Base-by-base conservation (phyloP, 2,113 vertebrate genomes). In the Tringa solitaria region DNA sequence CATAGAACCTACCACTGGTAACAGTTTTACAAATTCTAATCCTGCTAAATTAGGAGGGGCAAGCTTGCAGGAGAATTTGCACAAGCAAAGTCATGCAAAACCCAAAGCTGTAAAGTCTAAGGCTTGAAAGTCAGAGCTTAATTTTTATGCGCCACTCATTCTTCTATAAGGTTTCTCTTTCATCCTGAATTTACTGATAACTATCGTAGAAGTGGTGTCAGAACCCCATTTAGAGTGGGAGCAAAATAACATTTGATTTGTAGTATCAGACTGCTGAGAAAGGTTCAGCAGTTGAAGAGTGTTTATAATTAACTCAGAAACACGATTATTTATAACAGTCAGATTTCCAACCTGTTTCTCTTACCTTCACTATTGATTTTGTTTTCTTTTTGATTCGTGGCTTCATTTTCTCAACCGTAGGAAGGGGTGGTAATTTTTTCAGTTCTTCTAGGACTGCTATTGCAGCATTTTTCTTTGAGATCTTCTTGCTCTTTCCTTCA, bases 371-470 rank as follows among this genome's bases (percentile, higher is more conserved):
- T 92, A 99, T 99, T 84, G 99, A 99, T 96, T 99, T 99, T 76
- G 99, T 99, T 99, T 99, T 99, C 99, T 99, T 99, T 98, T 99
- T 99, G 97, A 99, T 99, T 96, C 99, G 98, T 68, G 99, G 99
- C 92, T 99, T 99, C 95, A 98, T 98, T 96, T 99, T 99, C 97
- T 99, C 99, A 59, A 98, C 98, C 0, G 96, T 96, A 46, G 99
- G 99, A 93, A 99, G 98, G 19, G 99, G 99, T 2, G 99, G 99
- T 41, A 99, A 96, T 96, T 98, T 99, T 93, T 98, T 99, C 91
- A 99, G 97, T 93, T 99, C 99, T 86, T 98, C 98, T 45, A 99
- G 98, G 78, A 99, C 99, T 2, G 99, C 98, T 27, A 99, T 98
- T 50, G 99, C 99, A 51, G 99, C 99, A 19, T 99, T 98, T 95